Conservation (phyloP, 2,113 vertebrate species). For the Carettochelys insculpta region DNA sequence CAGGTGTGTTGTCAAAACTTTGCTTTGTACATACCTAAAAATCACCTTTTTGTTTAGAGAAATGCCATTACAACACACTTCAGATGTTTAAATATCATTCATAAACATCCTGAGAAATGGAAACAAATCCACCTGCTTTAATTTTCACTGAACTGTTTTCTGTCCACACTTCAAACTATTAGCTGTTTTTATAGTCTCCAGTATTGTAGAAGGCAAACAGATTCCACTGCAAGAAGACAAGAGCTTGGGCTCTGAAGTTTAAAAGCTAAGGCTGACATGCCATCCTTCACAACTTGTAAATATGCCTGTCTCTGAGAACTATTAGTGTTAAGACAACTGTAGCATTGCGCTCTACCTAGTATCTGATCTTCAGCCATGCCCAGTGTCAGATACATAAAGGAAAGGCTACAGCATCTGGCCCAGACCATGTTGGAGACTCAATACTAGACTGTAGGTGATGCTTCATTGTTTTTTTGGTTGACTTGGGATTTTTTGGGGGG, state of each 20-base stretch:
- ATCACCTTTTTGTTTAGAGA: neutral
- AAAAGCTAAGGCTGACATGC: accelerated
- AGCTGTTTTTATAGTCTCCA: neutral
- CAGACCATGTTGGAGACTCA: neutral
- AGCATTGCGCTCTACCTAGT: neutral
- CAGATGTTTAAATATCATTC: too few relatives aligned
- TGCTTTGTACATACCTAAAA: neutral
- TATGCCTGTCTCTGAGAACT: neutral
- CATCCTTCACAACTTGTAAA: neutral
- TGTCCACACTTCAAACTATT: neutral
- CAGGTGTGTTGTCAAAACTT: neutral
- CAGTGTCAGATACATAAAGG: neutral
- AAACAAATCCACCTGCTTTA: neutral
- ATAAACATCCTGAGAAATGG: neutral
- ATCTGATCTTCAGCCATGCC: neutral
- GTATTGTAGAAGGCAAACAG: neutral
- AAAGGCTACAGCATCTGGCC: neutral
- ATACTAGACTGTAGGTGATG: neutral
- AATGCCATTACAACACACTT: neutral
- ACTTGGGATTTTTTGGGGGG: neutral
- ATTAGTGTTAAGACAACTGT: too few relatives aligned
- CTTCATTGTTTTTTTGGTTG: neutral
- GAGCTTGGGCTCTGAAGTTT: neutral
- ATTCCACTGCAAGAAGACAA: neutral
- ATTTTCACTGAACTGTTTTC: neutral